Conservation (phyloP, 2,113 vertebrate species). For the Myiozetetes cayanensis region DNA sequence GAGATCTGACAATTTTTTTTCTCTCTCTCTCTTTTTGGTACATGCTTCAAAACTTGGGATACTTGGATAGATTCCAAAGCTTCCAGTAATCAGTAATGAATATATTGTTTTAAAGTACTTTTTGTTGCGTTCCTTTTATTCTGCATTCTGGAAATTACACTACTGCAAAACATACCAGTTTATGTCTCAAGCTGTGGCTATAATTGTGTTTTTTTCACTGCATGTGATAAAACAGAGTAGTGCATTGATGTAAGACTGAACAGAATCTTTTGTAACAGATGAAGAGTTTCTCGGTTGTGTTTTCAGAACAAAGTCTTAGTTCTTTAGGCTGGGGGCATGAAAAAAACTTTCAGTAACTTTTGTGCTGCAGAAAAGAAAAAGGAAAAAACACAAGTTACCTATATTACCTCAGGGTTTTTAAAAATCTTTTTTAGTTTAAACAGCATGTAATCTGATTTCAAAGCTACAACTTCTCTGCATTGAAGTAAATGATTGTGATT, state of each 20-base stretch:
- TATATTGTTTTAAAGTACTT: background rate
- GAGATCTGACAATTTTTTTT: background rate
- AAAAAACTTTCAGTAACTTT: background rate
- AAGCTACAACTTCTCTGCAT: slow-evolving; percentile 47
- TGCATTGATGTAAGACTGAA: slow-evolving; percentile 23
- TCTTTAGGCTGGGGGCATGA: slow-evolving; percentile 7
- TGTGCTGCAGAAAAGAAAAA: slow-evolving; percentile 12
- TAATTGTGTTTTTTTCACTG: slow-evolving; percentile 32
- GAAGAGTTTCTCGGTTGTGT: background rate
- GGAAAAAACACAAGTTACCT: background rate
- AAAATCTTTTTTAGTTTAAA: slow-evolving; percentile 44
- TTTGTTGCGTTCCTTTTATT: background rate
- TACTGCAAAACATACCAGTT: background rate
- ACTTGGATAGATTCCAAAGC: background rate
- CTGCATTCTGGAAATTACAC: background rate
- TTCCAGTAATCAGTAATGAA: background rate
- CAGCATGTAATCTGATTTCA: slow-evolving; percentile 51
- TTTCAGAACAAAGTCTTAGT: slow-evolving; percentile 57
- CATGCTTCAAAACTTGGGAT: background rate
- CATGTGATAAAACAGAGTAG: slow-evolving; percentile 21
- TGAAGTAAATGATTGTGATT: slow-evolving; percentile 49
- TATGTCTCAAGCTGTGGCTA: slow-evolving; percentile 28
- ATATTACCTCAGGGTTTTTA: slow-evolving; percentile 9
- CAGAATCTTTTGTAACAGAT: slow-evolving; percentile 4
- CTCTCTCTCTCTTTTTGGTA: background rate